Evolutionary conservation across 2,113 vertebrate genomes (phyloP).

Genomic region (Hirundichthys speculiger): DNA sequence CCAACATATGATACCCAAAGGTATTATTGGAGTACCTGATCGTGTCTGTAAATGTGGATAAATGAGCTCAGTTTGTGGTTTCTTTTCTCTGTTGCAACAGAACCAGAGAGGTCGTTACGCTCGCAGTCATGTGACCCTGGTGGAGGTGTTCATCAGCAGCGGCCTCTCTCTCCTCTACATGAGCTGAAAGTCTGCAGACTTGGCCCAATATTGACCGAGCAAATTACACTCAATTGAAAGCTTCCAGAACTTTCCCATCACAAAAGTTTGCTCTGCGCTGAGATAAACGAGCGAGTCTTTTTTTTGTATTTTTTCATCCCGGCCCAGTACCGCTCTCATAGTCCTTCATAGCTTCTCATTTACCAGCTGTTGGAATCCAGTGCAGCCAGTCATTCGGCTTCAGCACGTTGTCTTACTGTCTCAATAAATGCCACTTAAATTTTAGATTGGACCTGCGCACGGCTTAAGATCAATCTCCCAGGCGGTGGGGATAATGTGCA

Average conservation of each 20-base stretch:
- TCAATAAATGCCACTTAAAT: constrained; percentile 67
- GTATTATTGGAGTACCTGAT: neutral
- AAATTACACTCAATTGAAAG: constrained; percentile 21
- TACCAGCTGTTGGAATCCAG: constrained; percentile 16
- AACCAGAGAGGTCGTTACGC: too few relatives aligned
- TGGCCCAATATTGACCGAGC: constrained; percentile 6
- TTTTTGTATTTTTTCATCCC: constrained; percentile 1
- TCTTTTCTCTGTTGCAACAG: too few relatives aligned
- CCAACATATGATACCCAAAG: neutral
- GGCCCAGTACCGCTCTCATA: neutral
- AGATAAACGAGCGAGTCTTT: neutral
- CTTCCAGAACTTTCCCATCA: constrained; percentile 32
- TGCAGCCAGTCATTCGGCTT: constrained; percentile 71
- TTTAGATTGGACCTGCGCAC: too few relatives aligned
- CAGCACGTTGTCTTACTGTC: constrained; percentile 52
- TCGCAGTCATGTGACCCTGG: constrained; percentile 7
- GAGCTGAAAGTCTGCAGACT: constrained; percentile 8
- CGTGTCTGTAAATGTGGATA: neutral
- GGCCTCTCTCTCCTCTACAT: too few relatives aligned
- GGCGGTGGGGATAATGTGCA: constrained; percentile 69
- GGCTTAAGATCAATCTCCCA: constrained; percentile 56
- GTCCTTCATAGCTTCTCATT: constrained; percentile 13
- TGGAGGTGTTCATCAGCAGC: neutral
- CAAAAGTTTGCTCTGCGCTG: constrained; percentile 1
- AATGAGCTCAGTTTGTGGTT: neutral